Evolutionary conservation across 2,797 vertebrate genomes (phyloP), one percentile per base, ranked within the genome.

Genomic region (Characodon lateralis): DNA sequence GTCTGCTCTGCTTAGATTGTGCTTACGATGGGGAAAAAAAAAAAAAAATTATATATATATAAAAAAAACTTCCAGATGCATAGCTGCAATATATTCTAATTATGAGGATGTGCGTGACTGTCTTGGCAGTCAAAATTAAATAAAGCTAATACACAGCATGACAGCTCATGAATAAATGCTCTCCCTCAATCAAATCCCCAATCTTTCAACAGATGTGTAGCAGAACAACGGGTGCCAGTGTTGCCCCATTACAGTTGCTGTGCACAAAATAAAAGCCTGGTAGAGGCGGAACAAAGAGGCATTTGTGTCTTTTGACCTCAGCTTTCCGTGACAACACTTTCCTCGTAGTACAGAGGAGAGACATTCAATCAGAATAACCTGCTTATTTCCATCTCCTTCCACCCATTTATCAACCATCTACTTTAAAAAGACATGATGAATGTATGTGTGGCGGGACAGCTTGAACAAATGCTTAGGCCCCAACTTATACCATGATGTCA

Each of bases 271-370:
- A 81, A 84, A 84, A 39, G 79, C 74, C 78, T 80, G 85, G 82
- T 75, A 77, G 87, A 89, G 61, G 77, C 56, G 74, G 83, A 87
- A 95, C 93, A 95, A 95, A 93, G 93, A 75, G 81, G 58, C 73
- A 89, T 85, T 93, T 94, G 92, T 95, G 88, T 91, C 83, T 89
- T 87, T 78, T 89, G 91, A 93, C 93, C 92, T 89, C 87, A 46
- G 75, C 83, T 87, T 84, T 88, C 88, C 88, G 66, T 89, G 91
- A 92, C 89, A 91, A 91, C 93, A 85, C 92, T 92, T 93, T 95
- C 91, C 81, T 91, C 78, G 86, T 91, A 75, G 83, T 85, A 91
- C 88, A 85, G 83, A 78, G 74, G 81, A 84, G 77, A 85, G 83
- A 91, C 88, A 89, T 89, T 89, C 83, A 89, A 86, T 88, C 3